Conservation (phyloP, 2,113 vertebrate species). For the Nothoprocta perdicaria region DNA sequence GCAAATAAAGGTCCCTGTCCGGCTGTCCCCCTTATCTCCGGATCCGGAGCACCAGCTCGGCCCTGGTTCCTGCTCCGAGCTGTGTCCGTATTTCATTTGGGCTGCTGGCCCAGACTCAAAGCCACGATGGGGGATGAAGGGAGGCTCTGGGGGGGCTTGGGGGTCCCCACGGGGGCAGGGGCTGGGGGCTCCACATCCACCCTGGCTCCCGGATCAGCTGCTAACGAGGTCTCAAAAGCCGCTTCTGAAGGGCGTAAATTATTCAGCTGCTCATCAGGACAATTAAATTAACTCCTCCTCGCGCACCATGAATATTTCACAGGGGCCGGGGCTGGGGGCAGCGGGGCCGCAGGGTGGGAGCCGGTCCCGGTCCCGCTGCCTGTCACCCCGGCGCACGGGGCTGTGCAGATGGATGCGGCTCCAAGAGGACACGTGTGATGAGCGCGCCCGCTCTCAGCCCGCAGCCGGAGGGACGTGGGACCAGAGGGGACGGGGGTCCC, state of each 20-base stretch:
- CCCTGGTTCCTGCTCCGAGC: not conserved
- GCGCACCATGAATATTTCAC: slow-evolving; percentile 62
- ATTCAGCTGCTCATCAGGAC: slow-evolving; percentile 68
- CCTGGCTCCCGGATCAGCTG: not conserved
- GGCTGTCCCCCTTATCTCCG: not conserved
- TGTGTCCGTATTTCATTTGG: not conserved
- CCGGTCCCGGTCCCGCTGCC: not conserved
- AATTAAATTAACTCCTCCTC: slow-evolving; percentile 69
- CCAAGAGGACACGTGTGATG: not conserved
- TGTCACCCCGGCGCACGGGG: too few species aligned
- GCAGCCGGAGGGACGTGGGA: fast-evolving
- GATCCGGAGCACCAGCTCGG: not conserved
- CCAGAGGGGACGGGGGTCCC: not conserved
- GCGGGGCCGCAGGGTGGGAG: too few species aligned
- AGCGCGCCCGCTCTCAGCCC: not conserved
- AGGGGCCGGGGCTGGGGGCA: not conserved
- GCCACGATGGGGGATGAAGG: not conserved
- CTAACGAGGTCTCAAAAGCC: slow-evolving; percentile 50
- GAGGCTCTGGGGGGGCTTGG: not conserved
- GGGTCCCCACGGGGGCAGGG: not conserved
- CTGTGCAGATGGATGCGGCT: too few species aligned
- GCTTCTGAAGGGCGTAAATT: slow-evolving; percentile 37
- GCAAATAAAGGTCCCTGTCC: not conserved
- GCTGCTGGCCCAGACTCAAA: not conserved
- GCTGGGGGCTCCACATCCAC: too few species aligned